A percentile compares a stretch with the other conserved stretches of the same genome.
Evolutionary conservation across 1,140 invertebrate genomes (phyloP).

Genomic region (Leptonema lineaticorne): DNA sequence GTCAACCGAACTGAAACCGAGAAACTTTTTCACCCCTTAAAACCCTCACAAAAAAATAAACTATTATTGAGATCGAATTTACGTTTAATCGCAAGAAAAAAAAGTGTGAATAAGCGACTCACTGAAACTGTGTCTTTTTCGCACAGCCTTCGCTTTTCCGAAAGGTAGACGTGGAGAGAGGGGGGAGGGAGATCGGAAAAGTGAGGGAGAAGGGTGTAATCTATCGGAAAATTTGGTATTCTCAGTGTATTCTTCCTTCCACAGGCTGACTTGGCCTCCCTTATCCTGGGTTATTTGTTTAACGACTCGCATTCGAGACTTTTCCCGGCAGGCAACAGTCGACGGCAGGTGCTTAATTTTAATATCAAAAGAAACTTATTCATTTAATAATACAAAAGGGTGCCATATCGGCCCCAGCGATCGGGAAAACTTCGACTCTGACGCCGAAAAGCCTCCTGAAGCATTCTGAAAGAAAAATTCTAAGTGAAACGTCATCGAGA

Average conservation of each 20-base stretch:
- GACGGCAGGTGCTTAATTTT: slow-evolving; percentile 37
- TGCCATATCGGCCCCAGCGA: slow-evolving; percentile 32
- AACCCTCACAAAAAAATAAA: neutral
- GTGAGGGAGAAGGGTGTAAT: slow-evolving; percentile 14
- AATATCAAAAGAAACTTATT: slow-evolving; percentile 39
- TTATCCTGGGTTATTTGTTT: slow-evolving; percentile 27
- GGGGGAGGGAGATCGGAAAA: neutral
- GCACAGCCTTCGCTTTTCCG: too few relatives aligned
- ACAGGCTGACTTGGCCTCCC: slow-evolving; percentile 15
- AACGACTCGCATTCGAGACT: slow-evolving; percentile 25
- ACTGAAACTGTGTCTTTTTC: too few relatives aligned
- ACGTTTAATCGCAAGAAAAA: neutral
- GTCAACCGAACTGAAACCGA: neutral
- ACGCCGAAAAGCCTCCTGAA: neutral
- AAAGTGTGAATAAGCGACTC: too few relatives aligned
- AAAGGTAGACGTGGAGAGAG: neutral
- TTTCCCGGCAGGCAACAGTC: neutral
- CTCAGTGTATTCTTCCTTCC: slow-evolving; percentile 18
- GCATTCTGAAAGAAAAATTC: too few relatives aligned
- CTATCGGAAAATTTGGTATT: slow-evolving; percentile 32
- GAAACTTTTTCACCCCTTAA: too few relatives aligned
- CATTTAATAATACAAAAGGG: slow-evolving; percentile 39
- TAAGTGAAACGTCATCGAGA: too few relatives aligned
- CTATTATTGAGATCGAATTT: neutral
- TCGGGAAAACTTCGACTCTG: neutral